Base-by-base conservation (phyloP, 2,888 invertebrate genomes). In the Caenorhabditis sulstoni region DNA sequence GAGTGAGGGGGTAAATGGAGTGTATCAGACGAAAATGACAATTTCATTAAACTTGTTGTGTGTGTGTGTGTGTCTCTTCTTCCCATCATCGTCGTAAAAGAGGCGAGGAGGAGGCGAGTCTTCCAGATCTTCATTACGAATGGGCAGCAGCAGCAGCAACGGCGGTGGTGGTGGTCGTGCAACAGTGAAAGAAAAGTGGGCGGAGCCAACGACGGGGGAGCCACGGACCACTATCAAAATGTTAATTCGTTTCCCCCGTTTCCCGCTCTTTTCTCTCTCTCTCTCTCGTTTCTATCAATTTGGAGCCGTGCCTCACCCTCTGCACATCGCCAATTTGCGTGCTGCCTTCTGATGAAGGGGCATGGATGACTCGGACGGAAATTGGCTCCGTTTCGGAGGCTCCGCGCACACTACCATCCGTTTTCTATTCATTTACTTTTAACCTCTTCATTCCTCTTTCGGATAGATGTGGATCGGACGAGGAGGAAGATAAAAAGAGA, bases 31-130 rank as follows among this genome's bases (percentile, higher is more conserved):
- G 61, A 78, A 78, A 73, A 66, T 73, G 78, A 78, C 71, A 78
- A 78, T 74, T 78, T 78, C 78, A 78, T 78, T 78, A 71, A 71
- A 78, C 66, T 77, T 77, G 76, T 62, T 77, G 64, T 67, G 58
- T 61, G 20, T 47, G 53, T 66, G 58, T 41, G 18, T 16, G n/a
- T 45, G 41, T 50, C 7, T 37, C 3, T 49, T 16, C 16, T 35
- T 14, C 29, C 35, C 59, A 59, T 59, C 50, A 59, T 49, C 55
- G 41, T 66, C 67, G 59, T 68, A 58, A 59, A 50, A 58, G 58
- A n/a, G 12, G 52, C 9, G 39, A n/a, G 37, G 58, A 23, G 16
- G 16, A 45, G 45, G 18, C 53, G 18, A 20, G 59, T 35, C 53
- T 53, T 53, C 53, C 57, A 57, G 39, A 39, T 39, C 58, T 73